phyloP scores from a whole-genome alignment of 30 jellyfish, hydroid and myxozoan species.

The Aurelia aurita complex sp. Pacific region DNA sequence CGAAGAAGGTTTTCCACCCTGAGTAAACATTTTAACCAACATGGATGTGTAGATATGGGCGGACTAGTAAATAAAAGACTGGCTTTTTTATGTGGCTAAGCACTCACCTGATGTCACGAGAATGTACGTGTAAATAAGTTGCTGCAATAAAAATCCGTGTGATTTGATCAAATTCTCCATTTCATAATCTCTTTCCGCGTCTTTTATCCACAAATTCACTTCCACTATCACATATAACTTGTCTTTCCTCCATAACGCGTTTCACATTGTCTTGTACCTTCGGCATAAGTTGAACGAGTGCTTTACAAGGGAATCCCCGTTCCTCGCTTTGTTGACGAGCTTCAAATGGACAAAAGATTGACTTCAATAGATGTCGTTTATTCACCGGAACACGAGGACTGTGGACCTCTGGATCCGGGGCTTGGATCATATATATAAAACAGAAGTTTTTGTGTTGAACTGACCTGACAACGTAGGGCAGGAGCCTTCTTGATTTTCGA shows the following conservation, averaged over 20 bases:
- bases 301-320: constrained; percentile 61
- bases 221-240: neutral
- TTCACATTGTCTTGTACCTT: constrained; percentile 19
- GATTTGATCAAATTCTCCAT: constrained; percentile 31
- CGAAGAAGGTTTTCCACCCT: too few species aligned
- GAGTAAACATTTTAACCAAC: too few species aligned
- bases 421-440: too few species aligned
- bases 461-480: too few species aligned
- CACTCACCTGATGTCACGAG: constrained; percentile 39
- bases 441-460: too few species aligned
- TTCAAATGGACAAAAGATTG: constrained; percentile 42
- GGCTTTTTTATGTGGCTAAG: neutral
- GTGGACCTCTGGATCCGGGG: too few species aligned
- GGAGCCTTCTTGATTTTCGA: too few species aligned
- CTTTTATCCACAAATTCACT: neutral
- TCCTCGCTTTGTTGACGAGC: constrained; percentile 49
- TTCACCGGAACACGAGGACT: too few species aligned
- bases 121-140: constrained; percentile 26
- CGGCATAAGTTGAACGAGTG: constrained; percentile 59
- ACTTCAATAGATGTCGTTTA: too few species aligned
- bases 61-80: too few species aligned
- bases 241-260: neutral
- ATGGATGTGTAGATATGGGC: too few species aligned
- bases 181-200: neutral
- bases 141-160: constrained; percentile 21